Evolutionary conservation across 2,888 invertebrate species (phyloP), one percentile per base, ranked within the genome.

Genomic region (Phaedon cochleariae): DNA sequence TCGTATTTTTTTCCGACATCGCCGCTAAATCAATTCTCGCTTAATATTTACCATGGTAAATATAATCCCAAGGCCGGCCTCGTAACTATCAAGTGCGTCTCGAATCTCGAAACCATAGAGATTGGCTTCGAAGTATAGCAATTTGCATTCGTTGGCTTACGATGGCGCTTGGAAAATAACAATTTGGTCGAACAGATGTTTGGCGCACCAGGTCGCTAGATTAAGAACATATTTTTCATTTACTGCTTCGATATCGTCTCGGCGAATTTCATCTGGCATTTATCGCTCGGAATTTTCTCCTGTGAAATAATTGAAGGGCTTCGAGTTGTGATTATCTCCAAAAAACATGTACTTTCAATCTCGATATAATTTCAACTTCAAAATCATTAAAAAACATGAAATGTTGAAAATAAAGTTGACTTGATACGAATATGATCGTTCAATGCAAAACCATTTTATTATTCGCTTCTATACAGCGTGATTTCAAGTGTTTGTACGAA

Each of bases 221-320:
- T 67, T 65, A 65, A 70, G 67, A 64, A 65, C 65, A 67, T 70
- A 70, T 70, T 70, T 70, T 67, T 70, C 67, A 70, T 67, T 67
- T 67, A 70, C 65, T 63, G 63, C 22, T 64, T 61, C 59, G 65
- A 70, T 70, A 64, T 65, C 59, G 53, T 45, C 49, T 52, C 41
- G 31, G 49, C 34, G 64, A 31, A 41, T 53, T 41, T 2, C 41
- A 41, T 41, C 41, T 41, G 41, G 41, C 15, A 41, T 12, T 41
- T 15, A 41, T 41, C 12, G 41, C 41, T 41, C 15, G 41, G 12
- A 12, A 34, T 6, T 34, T 34, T 34, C 10, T 34, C 12, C 12
- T 9, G 34, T 10, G 12, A 12, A 10, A 34, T 34, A 34, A 12
- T 34, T 12, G 12, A 12, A 12, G 34, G 34, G 34, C 34, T 34